Evolutionary conservation across 1,140 invertebrate genomes (phyloP).

Genomic region (Temnothorax nylanderi): DNA sequence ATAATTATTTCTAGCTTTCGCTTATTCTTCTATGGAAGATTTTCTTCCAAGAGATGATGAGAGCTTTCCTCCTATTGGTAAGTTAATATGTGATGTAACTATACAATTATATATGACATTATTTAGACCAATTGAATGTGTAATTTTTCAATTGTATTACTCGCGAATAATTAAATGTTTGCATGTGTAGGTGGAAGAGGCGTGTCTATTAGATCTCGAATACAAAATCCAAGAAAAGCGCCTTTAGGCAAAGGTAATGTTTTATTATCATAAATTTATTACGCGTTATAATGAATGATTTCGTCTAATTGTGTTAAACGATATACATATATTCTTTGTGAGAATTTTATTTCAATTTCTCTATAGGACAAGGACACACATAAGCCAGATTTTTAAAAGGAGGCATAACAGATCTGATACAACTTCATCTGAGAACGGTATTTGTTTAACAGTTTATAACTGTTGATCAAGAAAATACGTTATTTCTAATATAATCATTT

Average conservation of each 20-base stretch:
- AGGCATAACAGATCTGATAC: neutral
- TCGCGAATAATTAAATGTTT: neutral
- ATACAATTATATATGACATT: neutral
- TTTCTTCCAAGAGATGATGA: neutral
- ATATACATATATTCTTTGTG: neutral
- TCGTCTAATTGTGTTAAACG: neutral
- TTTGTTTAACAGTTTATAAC: neutral
- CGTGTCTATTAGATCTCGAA: neutral
- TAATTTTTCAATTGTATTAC: neutral
- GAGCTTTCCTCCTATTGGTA: conserved; percentile 47
- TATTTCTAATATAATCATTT: neutral
- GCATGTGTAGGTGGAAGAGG: conserved; percentile 27
- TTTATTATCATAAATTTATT: conserved; percentile 5
- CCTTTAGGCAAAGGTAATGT: conserved; percentile 40
- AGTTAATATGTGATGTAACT: conserved; percentile 1
- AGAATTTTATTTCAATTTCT: neutral
- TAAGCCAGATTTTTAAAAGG: neutral
- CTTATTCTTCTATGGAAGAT: neutral
- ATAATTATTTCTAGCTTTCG: neutral
- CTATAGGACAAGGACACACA: neutral
- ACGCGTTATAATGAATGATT: neutral
- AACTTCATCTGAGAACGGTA: neutral
- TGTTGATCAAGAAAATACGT: neutral
- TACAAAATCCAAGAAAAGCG: neutral
- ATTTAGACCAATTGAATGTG: neutral